Evolutionary conservation across 2,113 vertebrate genomes (phyloP).

Genomic region (Parus major): DNA sequence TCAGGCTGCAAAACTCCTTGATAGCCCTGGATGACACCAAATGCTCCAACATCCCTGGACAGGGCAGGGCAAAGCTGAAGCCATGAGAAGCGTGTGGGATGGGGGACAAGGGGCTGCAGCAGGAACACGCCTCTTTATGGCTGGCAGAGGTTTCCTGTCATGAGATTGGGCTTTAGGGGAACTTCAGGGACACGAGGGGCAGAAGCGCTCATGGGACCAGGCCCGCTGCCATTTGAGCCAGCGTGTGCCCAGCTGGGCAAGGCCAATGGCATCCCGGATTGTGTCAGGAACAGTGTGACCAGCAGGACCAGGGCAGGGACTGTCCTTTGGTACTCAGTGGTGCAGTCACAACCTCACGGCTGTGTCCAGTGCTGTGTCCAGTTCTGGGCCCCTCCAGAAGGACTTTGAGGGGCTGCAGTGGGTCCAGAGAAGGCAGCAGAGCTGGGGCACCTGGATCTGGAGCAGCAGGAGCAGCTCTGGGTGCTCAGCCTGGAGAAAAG

Average conservation of each 20-base stretch:
- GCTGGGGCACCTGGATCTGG: background rate
- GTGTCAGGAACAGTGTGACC: background rate
- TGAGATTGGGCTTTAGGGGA: background rate
- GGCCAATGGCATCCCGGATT: background rate
- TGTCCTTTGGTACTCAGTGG: background rate
- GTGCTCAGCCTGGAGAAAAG: background rate
- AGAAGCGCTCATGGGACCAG: fast-evolving
- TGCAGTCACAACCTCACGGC: background rate
- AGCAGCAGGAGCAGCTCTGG: background rate
- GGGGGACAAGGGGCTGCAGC: background rate
- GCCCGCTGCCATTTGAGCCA: background rate
- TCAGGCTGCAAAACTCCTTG: background rate
- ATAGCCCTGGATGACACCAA: fast-evolving
- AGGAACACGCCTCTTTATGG: fast-evolving
- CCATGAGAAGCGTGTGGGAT: fast-evolving
- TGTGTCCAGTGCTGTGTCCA: background rate
- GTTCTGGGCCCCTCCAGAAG: background rate
- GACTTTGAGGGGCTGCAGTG: background rate
- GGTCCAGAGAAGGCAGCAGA: background rate
- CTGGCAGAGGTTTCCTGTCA: background rate
- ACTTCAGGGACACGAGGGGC: background rate
- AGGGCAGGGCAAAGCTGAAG: background rate
- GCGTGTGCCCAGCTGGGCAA: background rate
- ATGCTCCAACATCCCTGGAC: background rate
- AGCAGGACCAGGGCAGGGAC: background rate